These are phyloP conservation scores for Drosophila falleni DNA, from an alignment of 2,888 invertebrate genomes.

Conservation along the genomic window DNA sequence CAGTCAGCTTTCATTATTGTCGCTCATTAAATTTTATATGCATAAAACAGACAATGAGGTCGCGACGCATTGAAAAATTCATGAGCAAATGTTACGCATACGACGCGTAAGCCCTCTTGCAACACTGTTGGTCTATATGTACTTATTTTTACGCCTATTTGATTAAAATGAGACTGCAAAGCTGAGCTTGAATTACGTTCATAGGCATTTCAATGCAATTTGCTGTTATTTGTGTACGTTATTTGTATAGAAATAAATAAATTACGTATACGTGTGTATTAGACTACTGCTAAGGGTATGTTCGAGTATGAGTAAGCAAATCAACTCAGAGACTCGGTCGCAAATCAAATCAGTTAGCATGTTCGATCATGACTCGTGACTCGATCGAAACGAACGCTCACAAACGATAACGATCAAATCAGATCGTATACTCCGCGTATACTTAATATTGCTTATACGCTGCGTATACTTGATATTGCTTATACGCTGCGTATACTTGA, in stretches of 20 bases:
- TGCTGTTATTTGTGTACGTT: neutral
- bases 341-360: no score
- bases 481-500: no score
- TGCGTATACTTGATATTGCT: no score
- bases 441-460: no score
- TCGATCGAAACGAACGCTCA: no score
- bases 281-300: no score
- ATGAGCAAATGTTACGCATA: slow-evolving; percentile 65
- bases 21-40: slow-evolving; percentile 74
- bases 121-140: neutral
- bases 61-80: slow-evolving; percentile 62
- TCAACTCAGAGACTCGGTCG: no score
- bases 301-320: no score
- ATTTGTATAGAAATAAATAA: neutral
- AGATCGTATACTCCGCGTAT: no score
- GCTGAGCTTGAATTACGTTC: neutral
- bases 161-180: slow-evolving; percentile 17
- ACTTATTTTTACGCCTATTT: slow-evolving; percentile 2
- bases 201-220: slow-evolving; percentile 4
- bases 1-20: slow-evolving; percentile 65
- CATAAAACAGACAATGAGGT: slow-evolving; percentile 52
- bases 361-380: no score
- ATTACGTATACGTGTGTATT: neutral
- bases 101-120: slow-evolving; percentile 35
- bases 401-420: no score